Base-by-base conservation (phyloP, 2,888 invertebrate genomes). In the Phymatocera aterrima region DNA sequence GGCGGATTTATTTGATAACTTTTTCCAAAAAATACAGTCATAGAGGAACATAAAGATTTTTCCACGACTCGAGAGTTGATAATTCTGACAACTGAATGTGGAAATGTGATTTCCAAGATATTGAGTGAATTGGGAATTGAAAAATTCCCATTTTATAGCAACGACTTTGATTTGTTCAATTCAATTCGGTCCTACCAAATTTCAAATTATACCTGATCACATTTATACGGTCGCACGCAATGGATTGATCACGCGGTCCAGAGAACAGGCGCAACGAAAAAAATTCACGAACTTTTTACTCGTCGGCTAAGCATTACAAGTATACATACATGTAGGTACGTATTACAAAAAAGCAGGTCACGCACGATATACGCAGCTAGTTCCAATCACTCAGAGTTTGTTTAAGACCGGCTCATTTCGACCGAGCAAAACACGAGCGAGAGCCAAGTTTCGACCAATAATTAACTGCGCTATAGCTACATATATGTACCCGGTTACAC, bases 1-100 rank as follows among this genome's bases (percentile, higher is more conserved):
- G n/a, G 83, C 81, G 87, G 87, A 87, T 87, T 87, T 87, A 87
- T 87, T 85, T 84, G 84, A 83, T 84, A 87, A 87, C 83, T 87
- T 87, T n/a, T n/a, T 85, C 84, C 3, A 28, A 83, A 84, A 84
- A 85, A 85, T 85, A n/a, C n/a, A 85, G 85, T 85, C 85, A 83
- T 83, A 83, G n/a, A 83, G 15, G 18, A 46, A 85, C 83, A 83
- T 85, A 83, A 84, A 83, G 84, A 84, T 84, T 83, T 84, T 81
- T 4, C 8, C 5, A 57, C 12, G 15, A 28, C 10, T 28, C 4
- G 15, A 57, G 28, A 28, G 12, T 57, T 57, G 3, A 57, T 24
- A 57, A 57, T 57, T 57, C 15, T 3, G 28, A 0, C 4, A 28
- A 57, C 21, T 15, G 57, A 15, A 57, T 57, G 57, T 24, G 28